Base-by-base conservation (phyloP, 2,888 invertebrate genomes). In the Tholera decimalis region DNA sequence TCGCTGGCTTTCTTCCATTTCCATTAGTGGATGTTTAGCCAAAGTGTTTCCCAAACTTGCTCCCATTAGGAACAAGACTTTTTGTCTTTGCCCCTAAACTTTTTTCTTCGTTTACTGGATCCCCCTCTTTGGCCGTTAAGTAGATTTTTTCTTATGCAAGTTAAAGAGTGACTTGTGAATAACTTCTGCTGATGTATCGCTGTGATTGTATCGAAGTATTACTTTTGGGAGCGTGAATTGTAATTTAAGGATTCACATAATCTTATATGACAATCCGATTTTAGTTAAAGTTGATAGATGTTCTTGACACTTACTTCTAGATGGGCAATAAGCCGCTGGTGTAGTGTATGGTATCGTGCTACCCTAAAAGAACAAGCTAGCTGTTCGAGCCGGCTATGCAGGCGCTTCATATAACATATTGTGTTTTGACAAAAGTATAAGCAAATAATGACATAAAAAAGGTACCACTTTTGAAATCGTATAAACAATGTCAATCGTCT, bases 11-110 rank as follows among this genome's bases (percentile, higher is more conserved):
- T 87, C 89, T 93, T 94, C 94, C 94, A 95, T 94, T 93, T 94
- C 95, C 95, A 95, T 95, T 95, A 95, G 93, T 85, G 89, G 90
- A 93, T 95, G 92, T 94, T 95, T 94, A 95, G 93, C 93, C 89
- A 92, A 94, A 95, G 93, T 93, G 94, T 94, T 94, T 92, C 93
- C 91, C 89, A 85, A 95, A 94, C 92, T 94, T 92, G 89, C 84
- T 85, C 86, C 93, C 94, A 94, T 94, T 94, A 94, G 87, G 86
- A 85, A 82, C 63, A 67, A 67, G 88, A 88, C 91, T 93, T 94
- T 93, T 93, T 94, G 91, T 93, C 92, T 91, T 88, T 92, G 88
- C 88, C 83, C 88, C 85, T 87, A 89, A 90, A 91, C 89, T 89
- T 92, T 90, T 90, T 88, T 92, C n/a, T 91, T 88, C 87, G 85